Conservation (phyloP, 2,797 vertebrate species). For the Pipistrellus pygmaeus region DNA sequence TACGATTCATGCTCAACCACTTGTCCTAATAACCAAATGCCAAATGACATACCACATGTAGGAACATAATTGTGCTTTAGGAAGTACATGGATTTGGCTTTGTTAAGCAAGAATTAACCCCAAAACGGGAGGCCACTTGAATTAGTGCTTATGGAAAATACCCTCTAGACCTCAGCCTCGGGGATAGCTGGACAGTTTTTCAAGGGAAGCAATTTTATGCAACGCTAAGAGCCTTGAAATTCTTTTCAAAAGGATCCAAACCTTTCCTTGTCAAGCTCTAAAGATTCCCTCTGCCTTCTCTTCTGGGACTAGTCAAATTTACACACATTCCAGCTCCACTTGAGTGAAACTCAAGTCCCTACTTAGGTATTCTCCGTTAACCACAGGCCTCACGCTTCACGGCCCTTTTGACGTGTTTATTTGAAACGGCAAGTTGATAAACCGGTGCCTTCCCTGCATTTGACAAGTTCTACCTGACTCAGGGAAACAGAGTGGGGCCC, state of each 20-base stretch:
- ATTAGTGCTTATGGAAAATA: slow-evolving; percentile 17
- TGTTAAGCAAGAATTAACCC: slow-evolving; percentile 60
- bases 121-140: slow-evolving; percentile 59
- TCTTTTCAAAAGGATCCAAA: slow-evolving; percentile 26
- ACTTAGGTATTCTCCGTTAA: slow-evolving; percentile 49
- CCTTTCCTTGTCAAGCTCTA: slow-evolving; percentile 51
- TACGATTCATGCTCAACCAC: slow-evolving; percentile 59
- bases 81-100: neutral
- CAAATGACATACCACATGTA: slow-evolving; percentile 52
- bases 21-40: slow-evolving; percentile 63
- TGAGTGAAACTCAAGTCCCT: slow-evolving; percentile 61
- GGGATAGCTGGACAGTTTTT: neutral
- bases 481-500: neutral
- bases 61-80: slow-evolving; percentile 49
- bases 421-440: slow-evolving; percentile 56
- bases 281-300: slow-evolving; percentile 17
- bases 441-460: neutral
- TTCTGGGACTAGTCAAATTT: slow-evolving; percentile 52
- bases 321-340: slow-evolving; percentile 41
- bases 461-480: slow-evolving; percentile 57
- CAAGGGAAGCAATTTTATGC: neutral
- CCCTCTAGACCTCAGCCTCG: neutral
- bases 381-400: slow-evolving; percentile 58
- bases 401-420: slow-evolving; percentile 73
- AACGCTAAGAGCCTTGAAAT: slow-evolving; percentile 43